Conservation (phyloP, 2,113 vertebrate species). For the Brachyhypopomus occidentalis region DNA sequence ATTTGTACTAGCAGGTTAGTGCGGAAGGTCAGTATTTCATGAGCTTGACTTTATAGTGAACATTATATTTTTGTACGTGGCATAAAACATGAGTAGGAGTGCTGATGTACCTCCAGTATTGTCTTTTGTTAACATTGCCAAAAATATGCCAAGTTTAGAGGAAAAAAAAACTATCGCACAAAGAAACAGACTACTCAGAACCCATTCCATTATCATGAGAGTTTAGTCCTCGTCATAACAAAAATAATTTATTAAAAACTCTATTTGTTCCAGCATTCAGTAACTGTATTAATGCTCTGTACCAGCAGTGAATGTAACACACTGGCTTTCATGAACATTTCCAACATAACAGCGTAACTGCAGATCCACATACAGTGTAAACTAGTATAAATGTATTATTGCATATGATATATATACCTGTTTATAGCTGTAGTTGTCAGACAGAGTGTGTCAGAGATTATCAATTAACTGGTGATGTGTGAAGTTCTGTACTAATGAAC, state of each 20-base stretch:
- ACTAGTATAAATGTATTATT: background rate
- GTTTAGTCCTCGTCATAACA: background rate
- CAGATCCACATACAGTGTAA: background rate
- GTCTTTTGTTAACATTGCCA: conserved; percentile 11
- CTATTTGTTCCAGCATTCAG: background rate
- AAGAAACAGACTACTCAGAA: background rate
- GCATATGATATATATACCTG: background rate
- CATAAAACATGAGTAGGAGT: background rate
- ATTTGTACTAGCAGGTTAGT: conserved; percentile 1
- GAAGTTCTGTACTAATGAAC: conserved; percentile 22
- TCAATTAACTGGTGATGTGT: conserved; percentile 18
- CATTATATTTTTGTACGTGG: conserved; percentile 39
- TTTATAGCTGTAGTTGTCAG: conserved; percentile 37
- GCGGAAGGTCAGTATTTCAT: background rate
- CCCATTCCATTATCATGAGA: background rate
- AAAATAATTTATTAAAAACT: background rate
- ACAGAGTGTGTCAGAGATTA: conserved; percentile 22
- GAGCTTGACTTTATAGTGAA: conserved; percentile 12
- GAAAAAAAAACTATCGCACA: background rate
- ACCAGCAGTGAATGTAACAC: conserved; percentile 1
- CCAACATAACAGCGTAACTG: background rate
- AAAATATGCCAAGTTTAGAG: background rate
- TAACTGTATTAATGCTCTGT: background rate
- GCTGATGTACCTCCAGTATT: conserved; percentile 8
- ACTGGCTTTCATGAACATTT: background rate